These are phyloP conservation scores for Lydus trimaculatus DNA, from an alignment of 2,888 invertebrate species.

Conservation along the genomic window DNA sequence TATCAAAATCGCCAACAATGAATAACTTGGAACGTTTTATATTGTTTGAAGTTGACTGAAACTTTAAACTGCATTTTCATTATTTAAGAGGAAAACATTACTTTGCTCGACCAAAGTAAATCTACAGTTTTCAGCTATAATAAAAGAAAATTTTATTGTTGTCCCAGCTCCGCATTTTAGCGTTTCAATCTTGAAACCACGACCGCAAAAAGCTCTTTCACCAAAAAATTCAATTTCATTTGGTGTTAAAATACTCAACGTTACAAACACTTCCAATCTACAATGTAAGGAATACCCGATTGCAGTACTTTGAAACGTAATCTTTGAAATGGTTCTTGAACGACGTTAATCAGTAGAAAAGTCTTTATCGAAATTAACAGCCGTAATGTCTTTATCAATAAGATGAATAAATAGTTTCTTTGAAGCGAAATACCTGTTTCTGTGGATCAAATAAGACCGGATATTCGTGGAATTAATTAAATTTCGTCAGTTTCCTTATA, in stretches of 20 bases:
- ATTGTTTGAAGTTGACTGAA: background rate
- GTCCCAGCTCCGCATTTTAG: background rate
- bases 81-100: background rate
- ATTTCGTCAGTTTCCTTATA: background rate
- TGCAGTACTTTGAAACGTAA: background rate
- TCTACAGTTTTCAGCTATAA: background rate
- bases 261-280: background rate
- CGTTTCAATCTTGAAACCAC: background rate
- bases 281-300: background rate
- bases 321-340: background rate
- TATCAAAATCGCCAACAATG: background rate
- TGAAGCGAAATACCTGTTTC: background rate
- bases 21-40: background rate
- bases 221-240: background rate
- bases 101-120: background rate
- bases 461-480: background rate
- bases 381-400: background rate
- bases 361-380: background rate
- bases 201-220: background rate
- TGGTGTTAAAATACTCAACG: background rate
- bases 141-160: conserved; percentile 1
- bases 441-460: background rate
- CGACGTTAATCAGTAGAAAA: background rate
- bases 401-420: background rate
- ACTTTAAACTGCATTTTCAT: background rate